A percentile compares a stretch with the other conserved stretches of the same genome.
Evolutionary conservation across 2,113 vertebrate genomes (phyloP).

Genomic region (Cichladusa arquata): DNA sequence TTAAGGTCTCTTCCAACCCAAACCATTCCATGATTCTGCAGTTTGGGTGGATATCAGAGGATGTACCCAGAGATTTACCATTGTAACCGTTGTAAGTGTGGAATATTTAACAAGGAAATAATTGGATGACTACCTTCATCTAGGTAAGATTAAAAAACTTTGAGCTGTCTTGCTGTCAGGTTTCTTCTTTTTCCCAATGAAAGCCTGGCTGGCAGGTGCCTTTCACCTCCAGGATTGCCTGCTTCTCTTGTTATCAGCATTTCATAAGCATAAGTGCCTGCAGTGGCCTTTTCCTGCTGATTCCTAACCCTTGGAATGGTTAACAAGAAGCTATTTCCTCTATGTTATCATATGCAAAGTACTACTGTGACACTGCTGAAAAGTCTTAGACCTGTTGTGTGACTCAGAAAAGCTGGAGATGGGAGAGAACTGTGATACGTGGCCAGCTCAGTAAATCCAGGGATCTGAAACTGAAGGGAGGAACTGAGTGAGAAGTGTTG

Average conservation of each 20-base stretch:
- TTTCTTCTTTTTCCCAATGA: rapidly evolving
- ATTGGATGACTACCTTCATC: neutral
- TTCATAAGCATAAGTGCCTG: neutral
- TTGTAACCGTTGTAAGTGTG: neutral
- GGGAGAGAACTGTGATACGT: rapidly evolving
- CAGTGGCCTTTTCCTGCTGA: neutral
- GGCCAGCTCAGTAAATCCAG: neutral
- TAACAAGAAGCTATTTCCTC: neutral
- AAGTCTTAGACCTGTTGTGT: neutral
- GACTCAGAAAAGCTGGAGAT: neutral
- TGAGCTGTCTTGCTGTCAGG: neutral
- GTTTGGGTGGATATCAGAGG: neutral
- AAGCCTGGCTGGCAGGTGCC: neutral
- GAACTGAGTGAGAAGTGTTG: neutral
- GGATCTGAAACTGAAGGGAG: neutral
- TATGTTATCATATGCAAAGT: neutral
- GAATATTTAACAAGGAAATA: neutral
- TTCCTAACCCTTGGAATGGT: neutral
- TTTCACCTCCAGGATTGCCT: neutral
- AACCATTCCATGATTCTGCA: neutral
- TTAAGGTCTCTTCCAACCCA: neutral
- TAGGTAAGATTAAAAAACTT: neutral
- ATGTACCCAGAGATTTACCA: neutral
- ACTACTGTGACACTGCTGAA: neutral
- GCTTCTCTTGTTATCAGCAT: neutral